Evolutionary conservation across 1,140 invertebrate genomes (phyloP), one percentile per base, ranked within the genome.

Genomic region (Halesus radiatus): DNA sequence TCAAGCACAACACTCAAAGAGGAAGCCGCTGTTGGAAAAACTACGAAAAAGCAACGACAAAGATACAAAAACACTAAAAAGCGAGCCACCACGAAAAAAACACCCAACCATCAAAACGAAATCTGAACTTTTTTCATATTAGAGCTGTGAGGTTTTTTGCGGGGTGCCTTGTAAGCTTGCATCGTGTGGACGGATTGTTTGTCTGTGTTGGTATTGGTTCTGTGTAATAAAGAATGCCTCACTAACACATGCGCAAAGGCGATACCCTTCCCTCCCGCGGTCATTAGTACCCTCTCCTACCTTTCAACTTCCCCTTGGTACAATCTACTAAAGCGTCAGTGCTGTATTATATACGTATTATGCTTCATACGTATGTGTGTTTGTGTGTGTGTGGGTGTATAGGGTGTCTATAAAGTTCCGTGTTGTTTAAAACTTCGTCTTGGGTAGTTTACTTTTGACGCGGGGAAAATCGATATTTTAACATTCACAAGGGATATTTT

Each of bases 261-360:
- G 75, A 70, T 53, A 70, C 26, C 53, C 78, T 58, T 76, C 78
- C 83, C 80, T 84, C 82, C 83, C 83, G 83, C 83, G 83, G 83
- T 84, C 83, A 84, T 84, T 84, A 84, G 83, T 50, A 74, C 78
- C 74, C 77, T 78, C 76, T 37, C 52, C 77, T 73, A 16, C 16
- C 52, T 29, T 32, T 54, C 54, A 26, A 73, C 45, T 29, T 50
- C 26, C 75, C 32, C 62, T 45, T 50, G 76, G 79, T 26, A 82
- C 78, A 78, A 78, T 78, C 79, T 79, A 75, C 56, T 70, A 78
- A 76, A 60, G 76, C 76, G 78, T 80, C 79, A 72, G 75, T 37
- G 20, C 37, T 45, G 37, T 45, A 45, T 32, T 32, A 32, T 45
- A 45, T 45, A 45, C 37, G 37, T 45, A 45, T 13, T 45, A 45